A percentile compares a stretch with the other conserved stretches of the same genome.
phyloP scores from a whole-genome alignment of 2,888 invertebrate genomes.

The Augochlorella aurata region DNA sequence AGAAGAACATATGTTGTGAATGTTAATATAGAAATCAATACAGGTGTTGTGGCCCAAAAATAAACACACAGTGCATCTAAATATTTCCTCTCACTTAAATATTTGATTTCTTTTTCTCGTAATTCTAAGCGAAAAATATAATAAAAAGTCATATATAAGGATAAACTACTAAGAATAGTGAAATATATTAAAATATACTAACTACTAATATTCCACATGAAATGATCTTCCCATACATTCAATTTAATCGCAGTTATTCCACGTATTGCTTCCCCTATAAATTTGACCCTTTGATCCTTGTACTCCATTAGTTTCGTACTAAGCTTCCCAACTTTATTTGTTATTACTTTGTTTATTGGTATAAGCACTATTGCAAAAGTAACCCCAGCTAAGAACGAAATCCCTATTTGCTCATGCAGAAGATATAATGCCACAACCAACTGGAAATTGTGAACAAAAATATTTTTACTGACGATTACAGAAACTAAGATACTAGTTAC shows the following conservation, averaged over 20 bases:
- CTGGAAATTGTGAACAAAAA: conserved; percentile 82
- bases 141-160: not conserved
- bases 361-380: conserved; percentile 93
- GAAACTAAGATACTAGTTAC: not conserved
- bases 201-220: conserved; percentile 88
- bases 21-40: conserved; percentile 92
- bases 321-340: conserved; percentile 92
- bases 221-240: conserved; percentile 96
- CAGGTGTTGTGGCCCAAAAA: conserved; percentile 99
- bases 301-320: conserved; percentile 94
- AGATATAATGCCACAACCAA: conserved; percentile 91
- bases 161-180: not conserved
- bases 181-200: conserved; percentile 73
- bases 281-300: conserved; percentile 94
- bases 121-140: conserved; percentile 83
- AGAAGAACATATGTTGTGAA: conserved; percentile 90
- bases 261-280: conserved; percentile 92
- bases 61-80: conserved; percentile 98
- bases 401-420: conserved; percentile 93
- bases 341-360: conserved; percentile 95
- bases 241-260: conserved; percentile 96
- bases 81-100: conserved; percentile 94
- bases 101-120: conserved; percentile 88
- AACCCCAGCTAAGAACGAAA: conserved; percentile 95
- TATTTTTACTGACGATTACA: not conserved